Evolutionary conservation across 2,797 vertebrate species (phyloP).

Genomic region (Alectoris magna): DNA sequence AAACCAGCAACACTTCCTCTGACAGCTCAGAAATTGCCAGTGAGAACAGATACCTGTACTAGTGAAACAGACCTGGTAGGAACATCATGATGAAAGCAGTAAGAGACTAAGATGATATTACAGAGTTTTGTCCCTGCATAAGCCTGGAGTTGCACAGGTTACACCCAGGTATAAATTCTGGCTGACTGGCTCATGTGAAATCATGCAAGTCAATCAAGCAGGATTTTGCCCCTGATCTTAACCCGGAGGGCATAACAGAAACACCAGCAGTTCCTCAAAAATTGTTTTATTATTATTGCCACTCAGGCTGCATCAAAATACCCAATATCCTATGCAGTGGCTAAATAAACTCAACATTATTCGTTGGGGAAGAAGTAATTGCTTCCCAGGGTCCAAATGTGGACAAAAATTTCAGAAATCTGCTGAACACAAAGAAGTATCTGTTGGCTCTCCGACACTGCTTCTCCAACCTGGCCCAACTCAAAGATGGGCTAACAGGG

Average conservation of each 20-base stretch:
- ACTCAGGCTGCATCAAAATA: not conserved
- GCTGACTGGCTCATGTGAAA: not conserved
- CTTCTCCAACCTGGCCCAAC: not conserved
- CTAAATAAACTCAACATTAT: not conserved
- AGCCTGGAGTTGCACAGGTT: not conserved
- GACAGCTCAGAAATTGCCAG: not conserved
- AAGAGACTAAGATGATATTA: not conserved
- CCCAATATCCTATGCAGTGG: not conserved
- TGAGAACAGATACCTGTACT: not conserved
- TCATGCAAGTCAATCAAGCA: not conserved
- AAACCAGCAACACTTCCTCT: not conserved
- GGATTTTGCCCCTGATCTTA: not conserved
- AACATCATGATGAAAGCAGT: not conserved
- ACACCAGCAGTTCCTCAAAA: not conserved
- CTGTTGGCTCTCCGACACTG: not conserved
- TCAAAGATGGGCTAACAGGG: not conserved
- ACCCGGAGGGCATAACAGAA: not conserved
- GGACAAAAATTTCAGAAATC: not conserved
- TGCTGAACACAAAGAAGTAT: not conserved
- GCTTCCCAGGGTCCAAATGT: not conserved
- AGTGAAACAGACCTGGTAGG: not conserved
- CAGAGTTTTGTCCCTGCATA: not conserved
- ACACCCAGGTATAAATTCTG: not conserved
- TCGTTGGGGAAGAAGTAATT: not conserved
- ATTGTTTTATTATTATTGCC: not conserved